Percentiles rank a stretch among this genome's conserved stretches.
These are phyloP conservation scores for Masnerella sp. DNA, from an alignment of 2,888 invertebrate species.

Conservation along the genomic window DNA sequence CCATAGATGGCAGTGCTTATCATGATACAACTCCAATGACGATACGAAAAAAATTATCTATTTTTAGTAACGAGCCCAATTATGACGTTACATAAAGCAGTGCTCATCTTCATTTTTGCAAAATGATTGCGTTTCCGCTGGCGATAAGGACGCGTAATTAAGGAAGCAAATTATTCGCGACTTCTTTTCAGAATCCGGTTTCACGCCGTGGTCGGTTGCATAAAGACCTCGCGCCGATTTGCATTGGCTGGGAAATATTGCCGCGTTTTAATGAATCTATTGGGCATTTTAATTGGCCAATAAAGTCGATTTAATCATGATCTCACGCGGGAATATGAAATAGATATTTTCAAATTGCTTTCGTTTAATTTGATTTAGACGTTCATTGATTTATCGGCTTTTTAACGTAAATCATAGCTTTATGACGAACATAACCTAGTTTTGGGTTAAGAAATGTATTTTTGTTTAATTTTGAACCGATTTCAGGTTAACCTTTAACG, in stretches of 20 bases:
- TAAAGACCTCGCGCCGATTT: constrained; percentile 44
- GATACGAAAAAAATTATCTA: not conserved
- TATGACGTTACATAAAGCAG: constrained; percentile 26
- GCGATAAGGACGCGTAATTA: constrained; percentile 51
- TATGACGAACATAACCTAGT: too few relatives aligned
- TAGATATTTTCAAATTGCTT: too few relatives aligned
- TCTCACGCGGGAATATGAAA: constrained; percentile 33
- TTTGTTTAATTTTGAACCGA: too few relatives aligned
- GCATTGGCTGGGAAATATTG: constrained; percentile 51
- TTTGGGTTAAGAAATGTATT: too few relatives aligned
- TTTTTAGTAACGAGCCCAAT: not conserved
- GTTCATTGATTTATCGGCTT: too few relatives aligned
- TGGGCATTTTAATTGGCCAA: constrained; percentile 48
- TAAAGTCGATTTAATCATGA: constrained; percentile 46
- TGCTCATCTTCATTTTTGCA: constrained; percentile 29
- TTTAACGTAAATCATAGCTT: too few relatives aligned
- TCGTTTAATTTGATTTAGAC: too few relatives aligned
- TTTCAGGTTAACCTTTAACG: too few relatives aligned
- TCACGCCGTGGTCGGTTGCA: constrained; percentile 51
- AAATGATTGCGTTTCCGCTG: constrained; percentile 47
- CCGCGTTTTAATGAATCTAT: constrained; percentile 48
- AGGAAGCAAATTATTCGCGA: constrained; percentile 53
- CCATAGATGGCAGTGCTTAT: not conserved
- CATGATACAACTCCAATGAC: too few relatives aligned
- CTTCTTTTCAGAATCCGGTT: constrained; percentile 52